Conservation (phyloP, 2,113 vertebrate species). For the Phrynosoma platyrhinos region DNA sequence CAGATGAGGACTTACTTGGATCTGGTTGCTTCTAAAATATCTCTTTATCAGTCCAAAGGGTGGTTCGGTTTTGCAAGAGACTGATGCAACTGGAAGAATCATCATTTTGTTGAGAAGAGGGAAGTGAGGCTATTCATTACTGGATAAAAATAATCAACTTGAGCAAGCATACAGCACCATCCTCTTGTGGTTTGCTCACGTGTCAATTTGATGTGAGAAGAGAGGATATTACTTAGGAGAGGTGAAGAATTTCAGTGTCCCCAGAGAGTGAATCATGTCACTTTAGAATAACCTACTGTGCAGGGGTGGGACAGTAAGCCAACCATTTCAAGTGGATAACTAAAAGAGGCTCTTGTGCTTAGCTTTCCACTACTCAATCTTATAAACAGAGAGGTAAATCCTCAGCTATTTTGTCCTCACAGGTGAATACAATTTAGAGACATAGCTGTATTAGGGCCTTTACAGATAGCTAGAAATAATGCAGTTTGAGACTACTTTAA, state of each 20-base stretch:
- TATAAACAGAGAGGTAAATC: too few species aligned
- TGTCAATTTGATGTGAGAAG: slow-evolving; percentile 70
- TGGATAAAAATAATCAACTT: slow-evolving; percentile 73
- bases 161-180: slow-evolving; percentile 68
- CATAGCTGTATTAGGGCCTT: too few species aligned
- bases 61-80: slow-evolving; percentile 15
- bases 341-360: not conserved
- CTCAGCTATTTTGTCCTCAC: not conserved
- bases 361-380: not conserved
- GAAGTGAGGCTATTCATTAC: slow-evolving; percentile 69
- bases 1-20: not conserved
- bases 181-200: slow-evolving; percentile 71
- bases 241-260: slow-evolving; percentile 63
- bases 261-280: slow-evolving; percentile 48
- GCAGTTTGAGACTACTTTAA: too few species aligned
- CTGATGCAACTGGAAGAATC: slow-evolving; percentile 42
- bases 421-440: too few species aligned
- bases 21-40: not conserved
- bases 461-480: too few species aligned
- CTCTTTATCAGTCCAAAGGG: not conserved
- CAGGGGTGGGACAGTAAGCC: not conserved
- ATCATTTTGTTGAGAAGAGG: slow-evolving; percentile 61
- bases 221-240: slow-evolving; percentile 63
- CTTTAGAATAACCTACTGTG: slow-evolving; percentile 40
- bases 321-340: slow-evolving; percentile 19